Evolutionary conservation across 2,888 invertebrate species (phyloP), one percentile per base, ranked within the genome.

Genomic region (Linnaemya tessellans): DNA sequence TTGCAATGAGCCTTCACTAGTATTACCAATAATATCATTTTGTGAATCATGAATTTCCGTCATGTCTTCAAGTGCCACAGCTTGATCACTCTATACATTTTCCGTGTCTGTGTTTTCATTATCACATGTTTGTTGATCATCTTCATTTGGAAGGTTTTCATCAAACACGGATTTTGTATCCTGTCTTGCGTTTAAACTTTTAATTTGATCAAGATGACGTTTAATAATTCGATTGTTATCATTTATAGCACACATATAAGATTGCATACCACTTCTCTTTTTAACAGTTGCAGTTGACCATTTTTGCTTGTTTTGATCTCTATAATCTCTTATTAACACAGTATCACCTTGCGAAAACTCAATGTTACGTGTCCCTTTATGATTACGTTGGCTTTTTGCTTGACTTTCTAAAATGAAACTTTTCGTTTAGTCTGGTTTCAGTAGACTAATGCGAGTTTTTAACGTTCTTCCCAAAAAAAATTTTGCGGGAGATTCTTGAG

Each of bases 401-500:
- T 65, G 64, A 22, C 22, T 22, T 20, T 20, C 11, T 3, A 62
- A 20, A n/a, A 35, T 35, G 7, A 15, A 15, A 35, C 13, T 30
- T 35, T 49, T 25, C 1, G 7, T 35, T 30, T 11, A 22, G 13
- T 11, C 8, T 15, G 49, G 49, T 67, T 49, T 67, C 13, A 67
- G n/a, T 1, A 30, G 10, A 51, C 49, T 67, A 51, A 46, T 49
- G 10, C 67, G 25, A 11, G 49, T 67, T 67, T 67, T 54, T 4
- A 58, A 13, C 13, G 77, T 58, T 30, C 77, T 22, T 3, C 58
- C 58, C 10, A 77, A 18, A 58, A 77, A 58, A 30, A 67, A 2
- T 20, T 77, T 77, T 22, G 75, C 54, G 8, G 65, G 22, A 13
- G 54, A 51, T 11, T 64, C 75, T n/a, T 25, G 4, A 25, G 75